Evolutionary conservation across 37 sponge, comb jelly and placozoan genomes (phyloP), one percentile per base, ranked within the genome.

Genomic region (Sycon ciliatum): DNA sequence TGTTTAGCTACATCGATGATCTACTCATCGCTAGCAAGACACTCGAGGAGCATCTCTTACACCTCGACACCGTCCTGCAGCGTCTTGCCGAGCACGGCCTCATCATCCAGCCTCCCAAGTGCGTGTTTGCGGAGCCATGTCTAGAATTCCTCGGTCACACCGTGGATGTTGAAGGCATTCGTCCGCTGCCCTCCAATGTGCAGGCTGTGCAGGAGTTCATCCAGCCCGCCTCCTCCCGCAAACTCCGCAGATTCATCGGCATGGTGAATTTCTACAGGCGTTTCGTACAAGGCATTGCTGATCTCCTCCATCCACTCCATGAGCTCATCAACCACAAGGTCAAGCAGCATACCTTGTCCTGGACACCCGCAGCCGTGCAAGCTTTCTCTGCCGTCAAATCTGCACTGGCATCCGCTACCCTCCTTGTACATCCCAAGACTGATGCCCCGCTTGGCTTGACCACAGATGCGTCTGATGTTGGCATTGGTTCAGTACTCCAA

Each of bases 401-500:
- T n/a, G 79, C 75, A 24, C 56, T 70, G 0, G 74, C 71, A 1
- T 36, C 68, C 0, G 75, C 73, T 36, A 49, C 79, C 56, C 69
- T 83, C 33, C 65, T 83, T 1, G 3, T 52, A 29, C 38, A 83
- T 55, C 84, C 84, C 36, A 52, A 49, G 49, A 42, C 80, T 3
- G 67, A 74, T 3, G 78, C 78, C 52, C 73, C 76, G 1, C 76
- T 75, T 28, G 39, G 69, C 46, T n/a, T 82, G 36, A 82, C 73
- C 76, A 76, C 83, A 16, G 85, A 80, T 73, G 74, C 67, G 18
- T 73, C 74, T 11, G 74, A 73, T 27, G 42, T n/a, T 2, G 85
- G 74, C 9, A 70, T 82, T 3, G 72, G 79, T 40, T 78, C 74
- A 32, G 86, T 86, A 0, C 61, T 82, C 11, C 82, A 86, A 54